Percentiles rank a stretch among this genome's conserved stretches.
Conservation (phyloP, 2,113 vertebrate genomes). For the Percina caprodes region DNA sequence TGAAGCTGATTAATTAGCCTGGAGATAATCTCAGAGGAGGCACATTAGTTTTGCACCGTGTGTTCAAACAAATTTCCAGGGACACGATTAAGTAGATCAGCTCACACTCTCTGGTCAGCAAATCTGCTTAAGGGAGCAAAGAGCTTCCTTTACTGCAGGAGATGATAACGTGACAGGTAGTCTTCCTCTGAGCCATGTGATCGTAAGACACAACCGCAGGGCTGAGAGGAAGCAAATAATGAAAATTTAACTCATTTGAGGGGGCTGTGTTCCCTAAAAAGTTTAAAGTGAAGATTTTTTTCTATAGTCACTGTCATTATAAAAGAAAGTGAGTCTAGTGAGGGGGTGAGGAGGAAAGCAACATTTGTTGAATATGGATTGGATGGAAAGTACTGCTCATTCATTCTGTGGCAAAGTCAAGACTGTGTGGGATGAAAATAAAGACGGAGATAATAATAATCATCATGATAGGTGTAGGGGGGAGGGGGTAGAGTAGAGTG, state of each 20-base stretch:
- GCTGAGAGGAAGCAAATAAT: not conserved
- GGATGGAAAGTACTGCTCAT: conserved; percentile 46
- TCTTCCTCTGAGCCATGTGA: conserved; percentile 4
- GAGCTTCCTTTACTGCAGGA: conserved; percentile 22
- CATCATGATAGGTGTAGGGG: conserved; percentile 13
- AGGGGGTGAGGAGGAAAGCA: conserved; percentile 26
- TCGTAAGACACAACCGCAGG: not conserved
- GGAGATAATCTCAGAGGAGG: conserved; percentile 41
- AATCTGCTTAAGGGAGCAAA: conserved; percentile 58
- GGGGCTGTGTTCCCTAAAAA: not conserved
- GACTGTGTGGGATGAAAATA: conserved; percentile 55
- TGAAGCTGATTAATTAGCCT: conserved; percentile 45
- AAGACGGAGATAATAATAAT: conserved; percentile 48
- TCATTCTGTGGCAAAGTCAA: conserved; percentile 55
- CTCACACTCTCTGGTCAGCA: conserved; percentile 44
- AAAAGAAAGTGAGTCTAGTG: conserved; percentile 15
- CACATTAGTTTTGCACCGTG: conserved; percentile 21
- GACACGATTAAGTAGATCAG: conserved; percentile 59
- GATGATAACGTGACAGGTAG: conserved; percentile 13
- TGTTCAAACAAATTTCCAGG: conserved; percentile 52
- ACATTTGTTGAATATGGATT: conserved; percentile 29
- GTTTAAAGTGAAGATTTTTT: not conserved
- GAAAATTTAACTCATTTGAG: not conserved
- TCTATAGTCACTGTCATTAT: conserved; percentile 9
- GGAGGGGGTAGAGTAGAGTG: conserved; percentile 33